A percentile compares a stretch with the other conserved stretches of the same genome.
These are phyloP conservation scores for Meriones unguiculatus DNA, from an alignment of 2,113 vertebrate species.

Conservation along the genomic window DNA sequence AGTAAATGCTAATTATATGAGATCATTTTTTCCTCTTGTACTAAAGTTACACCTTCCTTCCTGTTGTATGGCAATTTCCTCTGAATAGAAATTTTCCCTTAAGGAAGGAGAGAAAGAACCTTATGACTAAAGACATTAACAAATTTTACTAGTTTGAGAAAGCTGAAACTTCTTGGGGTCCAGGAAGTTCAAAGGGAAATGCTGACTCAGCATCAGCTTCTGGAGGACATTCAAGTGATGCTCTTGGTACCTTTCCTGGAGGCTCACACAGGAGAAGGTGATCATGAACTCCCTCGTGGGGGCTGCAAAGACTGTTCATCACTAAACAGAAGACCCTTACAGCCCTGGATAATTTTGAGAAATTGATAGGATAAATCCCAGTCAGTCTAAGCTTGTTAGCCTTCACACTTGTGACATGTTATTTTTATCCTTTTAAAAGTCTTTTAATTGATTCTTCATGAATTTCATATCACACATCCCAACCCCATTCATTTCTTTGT, in stretches of 20 bases:
- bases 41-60: background rate
- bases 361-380: conserved; percentile 43
- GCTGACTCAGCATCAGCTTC: background rate
- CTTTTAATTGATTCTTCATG: background rate
- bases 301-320: background rate
- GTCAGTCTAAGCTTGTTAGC: background rate
- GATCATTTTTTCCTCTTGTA: background rate
- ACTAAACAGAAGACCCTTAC: background rate
- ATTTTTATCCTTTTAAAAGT: background rate
- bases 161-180: background rate
- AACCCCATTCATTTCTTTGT: background rate
- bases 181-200: conserved; percentile 9
- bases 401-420: background rate
- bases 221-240: background rate
- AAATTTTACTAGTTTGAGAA: background rate
- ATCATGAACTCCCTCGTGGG: background rate
- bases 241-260: background rate
- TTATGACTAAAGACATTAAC: background rate
- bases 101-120: background rate
- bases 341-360: conserved; percentile 44
- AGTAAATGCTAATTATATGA: background rate
- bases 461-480: background rate
- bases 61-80: background rate
- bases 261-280: background rate
- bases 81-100: too few species aligned